These are phyloP conservation scores for Ceratosolen fusciceps DNA, from an alignment of 1,140 invertebrate species.

Conservation along the genomic window DNA sequence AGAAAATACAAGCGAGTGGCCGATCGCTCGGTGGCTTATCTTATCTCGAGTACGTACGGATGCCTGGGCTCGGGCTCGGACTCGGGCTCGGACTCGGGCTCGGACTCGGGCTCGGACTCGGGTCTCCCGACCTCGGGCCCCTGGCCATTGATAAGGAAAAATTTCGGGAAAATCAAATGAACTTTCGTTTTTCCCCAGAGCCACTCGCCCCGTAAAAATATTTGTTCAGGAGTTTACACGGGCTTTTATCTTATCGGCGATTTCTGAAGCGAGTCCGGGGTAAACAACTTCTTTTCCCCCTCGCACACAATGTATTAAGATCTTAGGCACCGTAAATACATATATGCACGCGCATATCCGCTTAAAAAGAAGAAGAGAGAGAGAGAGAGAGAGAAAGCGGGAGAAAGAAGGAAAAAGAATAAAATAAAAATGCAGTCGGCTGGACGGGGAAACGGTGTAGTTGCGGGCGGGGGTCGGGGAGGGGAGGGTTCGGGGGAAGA, in stretches of 20 bases:
- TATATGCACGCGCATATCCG: background rate
- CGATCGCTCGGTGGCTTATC: no score
- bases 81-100: no score
- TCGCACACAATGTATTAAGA: constrained; percentile 4
- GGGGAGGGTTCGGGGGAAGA: background rate
- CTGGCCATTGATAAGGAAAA: background rate
- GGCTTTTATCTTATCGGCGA: constrained; percentile 39
- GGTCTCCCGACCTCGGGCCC: background rate
- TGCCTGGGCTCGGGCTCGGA: no score
- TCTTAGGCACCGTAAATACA: constrained; percentile 9
- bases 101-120: no score
- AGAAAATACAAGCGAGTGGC: constrained; percentile 19
- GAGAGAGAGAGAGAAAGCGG: no score
- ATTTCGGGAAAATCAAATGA: constrained; percentile 40
- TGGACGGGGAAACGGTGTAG: no score
- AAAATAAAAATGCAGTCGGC: no score
- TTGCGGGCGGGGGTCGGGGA: background rate
- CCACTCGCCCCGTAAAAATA: constrained; percentile 8
- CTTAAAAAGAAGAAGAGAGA: background rate
- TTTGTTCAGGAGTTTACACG: constrained; percentile 35
- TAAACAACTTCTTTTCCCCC: constrained; percentile 25
- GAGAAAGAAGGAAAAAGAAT: no score
- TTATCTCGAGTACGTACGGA: constrained; percentile 25
- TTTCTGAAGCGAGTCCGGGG: constrained; percentile 14
- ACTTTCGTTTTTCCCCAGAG: constrained; percentile 7